These are phyloP conservation scores for Daubentonia madagascariensis DNA, from an alignment of 2,113 vertebrate genomes.

Conservation along the genomic window DNA sequence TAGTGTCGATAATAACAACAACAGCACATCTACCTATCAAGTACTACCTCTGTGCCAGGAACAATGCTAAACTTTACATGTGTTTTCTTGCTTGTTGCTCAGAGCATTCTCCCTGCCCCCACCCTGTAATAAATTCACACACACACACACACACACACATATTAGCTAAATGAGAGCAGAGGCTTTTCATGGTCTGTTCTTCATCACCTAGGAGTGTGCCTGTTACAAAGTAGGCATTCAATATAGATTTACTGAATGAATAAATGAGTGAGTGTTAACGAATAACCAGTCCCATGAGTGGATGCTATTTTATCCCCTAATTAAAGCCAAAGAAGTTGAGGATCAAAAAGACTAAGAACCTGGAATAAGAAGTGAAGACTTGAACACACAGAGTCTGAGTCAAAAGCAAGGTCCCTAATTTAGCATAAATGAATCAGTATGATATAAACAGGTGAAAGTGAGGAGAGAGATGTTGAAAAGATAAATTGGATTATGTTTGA, in stretches of 20 bases:
- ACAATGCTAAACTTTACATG: not conserved
- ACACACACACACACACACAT: not conserved
- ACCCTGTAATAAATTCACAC: not conserved
- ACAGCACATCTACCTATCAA: not conserved
- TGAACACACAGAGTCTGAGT: not conserved
- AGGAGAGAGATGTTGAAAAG: not conserved
- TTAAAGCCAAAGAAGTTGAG: not conserved
- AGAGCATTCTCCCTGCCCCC: rapidly evolving
- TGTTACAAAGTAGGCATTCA: not conserved
- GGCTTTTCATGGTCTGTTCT: not conserved
- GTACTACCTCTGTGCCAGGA: not conserved
- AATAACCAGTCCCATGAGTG: not conserved
- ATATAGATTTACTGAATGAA: not conserved
- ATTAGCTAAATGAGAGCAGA: not conserved
- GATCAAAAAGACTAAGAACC: not conserved
- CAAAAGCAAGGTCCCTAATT: not conserved
- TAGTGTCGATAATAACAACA: not conserved
- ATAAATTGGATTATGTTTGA: not conserved
- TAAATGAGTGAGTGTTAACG: not conserved
- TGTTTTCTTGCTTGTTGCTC: not conserved
- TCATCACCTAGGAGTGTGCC: not conserved
- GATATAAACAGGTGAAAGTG: not conserved
- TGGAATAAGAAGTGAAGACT: not conserved
- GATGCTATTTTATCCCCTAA: not conserved
- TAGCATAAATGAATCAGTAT: not conserved